Conservation (phyloP, 2,888 invertebrate species). For the Clistopyga incitator region DNA sequence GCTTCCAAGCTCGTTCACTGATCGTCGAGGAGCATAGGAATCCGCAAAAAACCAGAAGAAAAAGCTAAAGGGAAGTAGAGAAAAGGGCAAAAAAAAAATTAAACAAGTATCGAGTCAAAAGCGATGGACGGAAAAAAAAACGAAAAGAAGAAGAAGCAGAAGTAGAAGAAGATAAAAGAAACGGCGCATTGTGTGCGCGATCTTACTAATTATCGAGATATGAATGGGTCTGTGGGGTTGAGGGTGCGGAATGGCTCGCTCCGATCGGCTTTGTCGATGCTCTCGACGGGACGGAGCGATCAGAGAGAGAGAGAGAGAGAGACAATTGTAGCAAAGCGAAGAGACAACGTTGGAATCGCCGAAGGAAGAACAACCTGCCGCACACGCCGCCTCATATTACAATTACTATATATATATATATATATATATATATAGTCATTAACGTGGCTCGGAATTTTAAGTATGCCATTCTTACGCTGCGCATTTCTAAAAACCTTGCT, state of each 20-base stretch:
- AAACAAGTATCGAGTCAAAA: constrained; percentile 14
- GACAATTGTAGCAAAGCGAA: neutral
- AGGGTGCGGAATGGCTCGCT: constrained; percentile 74
- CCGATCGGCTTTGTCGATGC: constrained; percentile 73
- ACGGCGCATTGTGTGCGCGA: constrained; percentile 74
- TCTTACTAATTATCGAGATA: constrained; percentile 78
- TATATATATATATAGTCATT: too few relatives aligned
- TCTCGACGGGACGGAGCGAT: constrained; percentile 14
- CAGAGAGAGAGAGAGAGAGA: constrained; percentile 7
- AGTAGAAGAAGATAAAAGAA: too few relatives aligned
- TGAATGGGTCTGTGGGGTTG: constrained; percentile 71
- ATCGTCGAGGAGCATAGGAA: constrained; percentile 46
- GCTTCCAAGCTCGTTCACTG: constrained; percentile 45
- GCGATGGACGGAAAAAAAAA: constrained; percentile 32
- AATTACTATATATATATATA: neutral
- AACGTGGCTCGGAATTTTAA: too few relatives aligned
- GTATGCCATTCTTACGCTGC: too few relatives aligned
- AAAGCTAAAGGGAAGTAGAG: constrained; percentile 27
- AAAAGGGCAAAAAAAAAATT: too few relatives aligned
- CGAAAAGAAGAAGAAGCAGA: constrained; percentile 62
- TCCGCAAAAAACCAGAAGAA: constrained; percentile 40
- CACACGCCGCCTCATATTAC: neutral
- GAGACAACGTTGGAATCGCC: constrained; percentile 40
- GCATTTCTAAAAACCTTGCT: too few relatives aligned
- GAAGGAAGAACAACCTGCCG: constrained; percentile 34